A percentile compares a stretch with the other conserved stretches of the same genome.
These are phyloP conservation scores for Hanleya hanleyi DNA, from an alignment of 2,888 invertebrate species.

Conservation along the genomic window DNA sequence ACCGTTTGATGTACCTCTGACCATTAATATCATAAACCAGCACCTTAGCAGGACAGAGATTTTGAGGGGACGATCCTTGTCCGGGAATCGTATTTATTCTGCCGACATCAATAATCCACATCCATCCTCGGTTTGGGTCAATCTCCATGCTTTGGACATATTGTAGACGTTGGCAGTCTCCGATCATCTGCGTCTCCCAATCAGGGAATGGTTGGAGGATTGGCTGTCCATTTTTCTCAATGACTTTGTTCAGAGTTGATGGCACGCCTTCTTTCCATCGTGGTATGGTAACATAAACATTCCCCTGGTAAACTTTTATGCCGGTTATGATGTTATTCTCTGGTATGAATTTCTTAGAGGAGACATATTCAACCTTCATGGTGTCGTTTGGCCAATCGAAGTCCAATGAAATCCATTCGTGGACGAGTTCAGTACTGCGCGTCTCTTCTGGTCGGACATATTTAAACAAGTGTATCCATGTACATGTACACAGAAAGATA, in stretches of 20 bases:
- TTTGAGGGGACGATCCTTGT: slow-evolving; percentile 10
- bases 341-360: slow-evolving; percentile 33
- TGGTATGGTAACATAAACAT: slow-evolving; percentile 56
- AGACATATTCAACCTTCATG: slow-evolving; percentile 26
- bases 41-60: slow-evolving; percentile 58
- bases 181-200: slow-evolving; percentile 53
- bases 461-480: no score
- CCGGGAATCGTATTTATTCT: slow-evolving; percentile 7
- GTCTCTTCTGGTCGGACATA: no score
- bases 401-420: slow-evolving; percentile 51
- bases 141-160: slow-evolving; percentile 62
- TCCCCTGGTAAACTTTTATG: slow-evolving; percentile 48
- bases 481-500: no score
- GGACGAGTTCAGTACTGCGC: slow-evolving; percentile 34
- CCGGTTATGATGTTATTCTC: slow-evolving; percentile 50
- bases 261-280: slow-evolving; percentile 53
- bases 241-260: slow-evolving; percentile 48
- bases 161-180: slow-evolving; percentile 52
- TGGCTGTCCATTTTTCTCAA: slow-evolving; percentile 25
- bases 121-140: slow-evolving; percentile 54
- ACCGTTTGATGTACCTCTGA: slow-evolving; percentile 38
- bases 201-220: slow-evolving; percentile 50
- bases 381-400: slow-evolving; percentile 45
- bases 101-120: slow-evolving; percentile 63
- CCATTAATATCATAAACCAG: slow-evolving; percentile 52